A percentile compares a stretch with the other conserved stretches of the same genome.
Conservation (phyloP, 2,797 vertebrate species). For the Cephalopachus bancanus region DNA sequence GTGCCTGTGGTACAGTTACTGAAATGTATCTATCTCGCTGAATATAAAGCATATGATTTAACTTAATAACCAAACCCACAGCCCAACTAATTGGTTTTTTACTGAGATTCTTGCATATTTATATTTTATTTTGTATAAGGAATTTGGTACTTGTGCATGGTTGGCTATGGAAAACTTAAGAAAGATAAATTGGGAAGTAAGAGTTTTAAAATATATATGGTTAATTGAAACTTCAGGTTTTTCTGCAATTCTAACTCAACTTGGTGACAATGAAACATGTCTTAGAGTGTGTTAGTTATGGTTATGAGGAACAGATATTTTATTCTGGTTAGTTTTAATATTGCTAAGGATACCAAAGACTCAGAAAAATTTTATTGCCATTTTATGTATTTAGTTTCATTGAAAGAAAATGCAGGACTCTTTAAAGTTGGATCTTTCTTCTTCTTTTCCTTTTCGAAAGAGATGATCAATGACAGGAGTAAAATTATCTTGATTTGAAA, state of each 20-base stretch:
- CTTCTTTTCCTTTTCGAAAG: background rate
- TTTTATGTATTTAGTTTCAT: constrained; percentile 13
- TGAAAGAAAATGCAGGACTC: background rate
- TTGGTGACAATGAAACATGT: background rate
- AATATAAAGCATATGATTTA: background rate
- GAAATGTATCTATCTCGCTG: background rate
- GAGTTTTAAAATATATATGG: constrained; percentile 38
- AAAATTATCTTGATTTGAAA: constrained; percentile 52
- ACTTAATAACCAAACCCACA: constrained; percentile 15
- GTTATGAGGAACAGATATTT: background rate
- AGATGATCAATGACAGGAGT: background rate
- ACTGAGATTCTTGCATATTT: constrained; percentile 46
- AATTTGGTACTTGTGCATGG: constrained; percentile 16
- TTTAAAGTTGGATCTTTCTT: background rate
- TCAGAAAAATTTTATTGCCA: constrained; percentile 3
- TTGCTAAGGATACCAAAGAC: constrained; percentile 20
- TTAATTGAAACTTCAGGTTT: constrained; percentile 41
- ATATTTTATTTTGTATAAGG: constrained; percentile 55
- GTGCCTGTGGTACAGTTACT: background rate
- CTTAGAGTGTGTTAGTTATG: background rate
- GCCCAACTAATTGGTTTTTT: background rate
- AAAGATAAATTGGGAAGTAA: constrained; percentile 26
- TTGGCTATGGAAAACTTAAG: constrained; percentile 46
- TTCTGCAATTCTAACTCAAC: background rate
- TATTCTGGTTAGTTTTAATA: constrained; percentile 19